Evolutionary conservation across 37 sponge, comb jelly and placozoan species (phyloP).

Genomic region (Aphrocallistes beatrix): DNA sequence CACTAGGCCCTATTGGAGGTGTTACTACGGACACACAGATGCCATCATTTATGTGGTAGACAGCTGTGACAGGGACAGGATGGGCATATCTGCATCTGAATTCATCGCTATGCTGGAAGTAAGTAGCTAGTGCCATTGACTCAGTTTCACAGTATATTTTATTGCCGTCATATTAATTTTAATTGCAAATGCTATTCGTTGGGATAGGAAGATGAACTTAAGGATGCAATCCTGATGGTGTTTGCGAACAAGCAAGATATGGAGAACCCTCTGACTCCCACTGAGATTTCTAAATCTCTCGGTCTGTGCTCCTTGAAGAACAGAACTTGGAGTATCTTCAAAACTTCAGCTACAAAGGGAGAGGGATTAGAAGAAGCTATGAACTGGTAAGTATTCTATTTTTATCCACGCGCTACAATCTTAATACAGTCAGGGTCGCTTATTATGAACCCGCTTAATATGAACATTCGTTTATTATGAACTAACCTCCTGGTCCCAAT

Average conservation of each 20-base stretch:
- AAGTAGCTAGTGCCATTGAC: background rate
- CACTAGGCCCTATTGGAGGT: conserved; percentile 95
- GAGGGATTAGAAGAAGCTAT: conserved; percentile 97
- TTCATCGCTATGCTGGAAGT: conserved; percentile 95
- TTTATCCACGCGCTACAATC: no score
- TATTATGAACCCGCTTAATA: no score
- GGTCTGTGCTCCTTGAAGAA: conserved; percentile 86
- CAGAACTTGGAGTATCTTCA: conserved; percentile 99
- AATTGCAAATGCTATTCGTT: no score
- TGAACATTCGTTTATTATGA: no score
- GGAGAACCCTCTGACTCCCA: conserved; percentile 84
- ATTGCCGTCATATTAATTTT: no score
- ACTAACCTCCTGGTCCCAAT: no score
- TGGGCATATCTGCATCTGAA: conserved; percentile 89
- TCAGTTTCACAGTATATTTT: no score
- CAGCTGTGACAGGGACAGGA: conserved; percentile 83
- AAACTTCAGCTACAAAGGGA: conserved; percentile 91
- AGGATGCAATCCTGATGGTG: conserved; percentile 72
- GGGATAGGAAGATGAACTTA: conserved; percentile 88
- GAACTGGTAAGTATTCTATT: conserved; percentile 72
- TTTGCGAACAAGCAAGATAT: conserved; percentile 99
- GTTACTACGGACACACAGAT: conserved; percentile 99
- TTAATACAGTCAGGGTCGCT: no score
- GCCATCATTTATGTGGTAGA: conserved; percentile 98
- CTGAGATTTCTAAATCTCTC: conserved; percentile 82